Base-by-base conservation (phyloP, 2,797 vertebrate genomes). In the Gymnodraco acuticeps region DNA sequence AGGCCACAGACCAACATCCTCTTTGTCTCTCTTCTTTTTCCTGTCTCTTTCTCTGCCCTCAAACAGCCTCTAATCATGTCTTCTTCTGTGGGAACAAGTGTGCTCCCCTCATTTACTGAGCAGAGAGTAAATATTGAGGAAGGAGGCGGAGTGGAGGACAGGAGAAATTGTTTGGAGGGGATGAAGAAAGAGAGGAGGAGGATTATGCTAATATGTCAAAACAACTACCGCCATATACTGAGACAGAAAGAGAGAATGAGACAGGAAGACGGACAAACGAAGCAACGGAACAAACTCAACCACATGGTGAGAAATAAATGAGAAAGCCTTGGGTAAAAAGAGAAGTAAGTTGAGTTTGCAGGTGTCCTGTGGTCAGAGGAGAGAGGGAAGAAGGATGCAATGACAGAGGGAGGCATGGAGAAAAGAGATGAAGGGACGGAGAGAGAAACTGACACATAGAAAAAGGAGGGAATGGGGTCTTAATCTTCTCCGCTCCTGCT, bases 121-220 rank as follows among this genome's bases (percentile, higher is more conserved):
- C 64, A 46, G 56, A 81, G 77, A 86, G 88, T 85, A 91, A 91
- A 91, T 91, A 93, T 90, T 90, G 86, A 90, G 82, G 81, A 60
- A 80, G 78, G 72, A 80, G 84, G 78, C 17, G 70, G 83, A 82
- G 79, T 71, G 78, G 23, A 76, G 73, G 71, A 82, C 59, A 23
- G 59, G 73, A 38, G 55, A 4, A 9, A 70, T 61, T 16, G 38
- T 15, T 51, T 56, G 71, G 42, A 13, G 62, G 47, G 27, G 31
- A 27, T 31, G 12, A 47, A 42, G 70, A 77, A 72, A 80, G 48
- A 63, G 43, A 67, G 46, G 52, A 55, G 75, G 77, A 78, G 84
- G 86, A 89, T 89, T 93, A 93, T 92, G 92, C 70, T 83, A 91
- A 91, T 92, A 72, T 73, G 5, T 74, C 76, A 80, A 82, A 85